Evolutionary conservation across 2,888 invertebrate species (phyloP).

Genomic region (Trileptium ribeirensis): DNA sequence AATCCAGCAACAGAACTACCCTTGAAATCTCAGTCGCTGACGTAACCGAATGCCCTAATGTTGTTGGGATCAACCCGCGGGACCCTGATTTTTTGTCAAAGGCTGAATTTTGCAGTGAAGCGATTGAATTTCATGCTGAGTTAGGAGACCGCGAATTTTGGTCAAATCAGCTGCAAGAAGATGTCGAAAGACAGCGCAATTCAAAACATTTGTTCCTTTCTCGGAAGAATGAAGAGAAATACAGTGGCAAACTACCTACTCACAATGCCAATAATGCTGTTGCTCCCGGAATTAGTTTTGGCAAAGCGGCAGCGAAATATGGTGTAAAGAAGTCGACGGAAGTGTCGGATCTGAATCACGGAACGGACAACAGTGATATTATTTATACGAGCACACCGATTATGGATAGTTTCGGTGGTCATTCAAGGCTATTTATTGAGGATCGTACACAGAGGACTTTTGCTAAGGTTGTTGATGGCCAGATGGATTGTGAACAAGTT

Average conservation of each 20-base stretch:
- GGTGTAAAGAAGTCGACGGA: not conserved
- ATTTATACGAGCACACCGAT: not conserved
- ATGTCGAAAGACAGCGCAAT: not conserved
- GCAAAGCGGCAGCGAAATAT: not conserved
- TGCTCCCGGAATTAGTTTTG: not conserved
- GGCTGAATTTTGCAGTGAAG: not conserved
- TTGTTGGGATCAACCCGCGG: not conserved
- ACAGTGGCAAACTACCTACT: not conserved
- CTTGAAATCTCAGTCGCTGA: not conserved
- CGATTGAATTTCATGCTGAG: not conserved
- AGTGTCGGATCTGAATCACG: too few species aligned
- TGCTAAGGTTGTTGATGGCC: not conserved
- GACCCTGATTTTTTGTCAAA: not conserved
- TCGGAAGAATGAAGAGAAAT: not conserved
- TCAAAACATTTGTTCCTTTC: not conserved
- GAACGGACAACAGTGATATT: too few species aligned
- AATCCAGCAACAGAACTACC: too few species aligned
- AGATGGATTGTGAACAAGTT: not conserved
- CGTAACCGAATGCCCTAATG: not conserved
- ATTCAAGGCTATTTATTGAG: not conserved
- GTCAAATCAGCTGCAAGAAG: not conserved
- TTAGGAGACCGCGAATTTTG: not conserved
- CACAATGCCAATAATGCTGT: too few species aligned
- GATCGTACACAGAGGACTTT: not conserved
- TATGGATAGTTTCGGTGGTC: not conserved